Percentiles rank a stretch among this genome's conserved stretches.
Conservation (phyloP, 2,888 invertebrate genomes). For the Nymphalis urticae region DNA sequence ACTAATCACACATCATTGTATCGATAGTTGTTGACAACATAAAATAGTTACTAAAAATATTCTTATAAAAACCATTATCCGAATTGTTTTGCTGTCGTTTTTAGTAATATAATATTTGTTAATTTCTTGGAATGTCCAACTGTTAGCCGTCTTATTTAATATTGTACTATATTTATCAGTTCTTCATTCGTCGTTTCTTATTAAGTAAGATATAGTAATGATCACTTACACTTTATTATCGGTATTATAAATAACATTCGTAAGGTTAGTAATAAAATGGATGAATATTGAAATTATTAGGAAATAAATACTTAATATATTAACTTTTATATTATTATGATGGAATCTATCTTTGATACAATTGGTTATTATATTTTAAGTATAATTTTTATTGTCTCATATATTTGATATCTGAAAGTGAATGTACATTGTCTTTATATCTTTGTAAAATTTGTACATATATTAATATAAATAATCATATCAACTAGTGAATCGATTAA, state of each 20-base stretch:
- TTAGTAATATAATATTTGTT: not conserved
- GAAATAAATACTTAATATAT: constrained; percentile 2
- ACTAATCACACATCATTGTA: too few relatives aligned
- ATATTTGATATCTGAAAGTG: not conserved
- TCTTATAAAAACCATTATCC: too few relatives aligned
- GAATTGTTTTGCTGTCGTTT: not conserved
- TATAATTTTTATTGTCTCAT: not conserved
- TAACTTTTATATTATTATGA: constrained; percentile 4
- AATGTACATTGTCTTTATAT: too few relatives aligned
- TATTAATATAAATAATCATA: not conserved
- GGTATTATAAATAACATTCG: not conserved
- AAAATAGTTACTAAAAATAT: too few relatives aligned
- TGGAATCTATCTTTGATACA: not conserved
- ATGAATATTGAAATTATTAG: not conserved
- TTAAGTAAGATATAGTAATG: not conserved
- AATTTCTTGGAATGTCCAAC: constrained; percentile 2
- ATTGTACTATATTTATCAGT: constrained; percentile 29
- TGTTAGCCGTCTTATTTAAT: constrained; percentile 3
- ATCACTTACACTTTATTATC: not conserved
- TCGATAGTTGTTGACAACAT: too few relatives aligned
- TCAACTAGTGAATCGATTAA: not conserved
- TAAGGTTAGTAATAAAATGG: not conserved
- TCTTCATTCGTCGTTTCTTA: not conserved
- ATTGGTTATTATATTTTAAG: not conserved
- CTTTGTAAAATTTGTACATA: not conserved